phyloP scores from a whole-genome alignment of 2,113 vertebrate species.

The Tamias sibiricus region DNA sequence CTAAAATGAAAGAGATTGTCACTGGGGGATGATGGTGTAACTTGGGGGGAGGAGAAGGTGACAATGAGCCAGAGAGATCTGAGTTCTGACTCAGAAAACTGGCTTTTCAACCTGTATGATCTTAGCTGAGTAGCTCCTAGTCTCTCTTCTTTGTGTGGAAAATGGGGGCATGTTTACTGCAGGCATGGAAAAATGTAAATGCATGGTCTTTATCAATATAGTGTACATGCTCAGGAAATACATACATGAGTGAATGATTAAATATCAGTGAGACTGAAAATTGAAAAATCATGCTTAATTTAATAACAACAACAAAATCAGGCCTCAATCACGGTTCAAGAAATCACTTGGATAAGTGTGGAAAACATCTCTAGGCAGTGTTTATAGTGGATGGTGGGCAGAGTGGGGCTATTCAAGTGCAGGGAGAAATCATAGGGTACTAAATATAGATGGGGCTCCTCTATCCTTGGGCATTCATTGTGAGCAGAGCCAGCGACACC shows the following conservation, averaged over 20 bases:
- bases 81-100: not conserved
- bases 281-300: not conserved
- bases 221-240: not conserved
- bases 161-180: not conserved
- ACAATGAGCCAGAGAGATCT: not conserved
- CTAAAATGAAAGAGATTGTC: not conserved
- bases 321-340: not conserved
- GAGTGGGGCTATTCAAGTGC: rapidly evolving
- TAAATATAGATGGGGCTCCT: not conserved
- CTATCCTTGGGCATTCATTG: not conserved
- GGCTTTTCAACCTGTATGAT: not conserved
- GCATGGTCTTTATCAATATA: not conserved
- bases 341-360: not conserved
- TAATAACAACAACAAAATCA: not conserved
- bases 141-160: not conserved
- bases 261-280: not conserved
- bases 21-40: not conserved
- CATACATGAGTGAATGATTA: not conserved
- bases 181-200: not conserved
- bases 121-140: not conserved
- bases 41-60: not conserved
- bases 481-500: not conserved
- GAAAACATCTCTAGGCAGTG: no score
- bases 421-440: not conserved
- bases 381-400: not conserved